Conservation (phyloP, 1,140 invertebrate genomes). For the Drosophila jambulina region DNA sequence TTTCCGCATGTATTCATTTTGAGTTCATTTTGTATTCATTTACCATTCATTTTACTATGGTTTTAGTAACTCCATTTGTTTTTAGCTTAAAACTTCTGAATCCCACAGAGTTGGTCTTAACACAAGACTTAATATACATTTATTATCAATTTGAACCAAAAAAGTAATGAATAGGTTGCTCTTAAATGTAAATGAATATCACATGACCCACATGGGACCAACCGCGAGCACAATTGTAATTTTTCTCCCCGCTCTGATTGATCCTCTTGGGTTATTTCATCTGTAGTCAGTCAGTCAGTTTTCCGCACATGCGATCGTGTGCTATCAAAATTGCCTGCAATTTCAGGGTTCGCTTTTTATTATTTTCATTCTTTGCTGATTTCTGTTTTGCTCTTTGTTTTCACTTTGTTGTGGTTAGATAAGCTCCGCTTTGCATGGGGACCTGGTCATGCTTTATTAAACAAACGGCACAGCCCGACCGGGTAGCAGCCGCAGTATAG, state of each 20-base stretch:
- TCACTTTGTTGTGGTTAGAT: constrained; percentile 34
- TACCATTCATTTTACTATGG: background rate
- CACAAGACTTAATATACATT: background rate
- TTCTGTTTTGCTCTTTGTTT: constrained; percentile 27
- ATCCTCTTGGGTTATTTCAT: constrained; percentile 25
- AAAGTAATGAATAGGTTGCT: background rate
- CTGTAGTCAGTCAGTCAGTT: background rate
- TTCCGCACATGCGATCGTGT: constrained; percentile 34
- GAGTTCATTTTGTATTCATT: background rate
- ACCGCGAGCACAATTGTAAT: background rate
- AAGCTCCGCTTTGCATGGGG: constrained; percentile 48
- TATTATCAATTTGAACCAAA: background rate
- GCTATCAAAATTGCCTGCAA: constrained; percentile 43
- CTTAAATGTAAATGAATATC: constrained; percentile 14
- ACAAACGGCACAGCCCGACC: constrained; percentile 44
- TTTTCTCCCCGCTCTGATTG: constrained; percentile 33
- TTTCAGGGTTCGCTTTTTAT: constrained; percentile 19
- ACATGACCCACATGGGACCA: constrained; percentile 5
- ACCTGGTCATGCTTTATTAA: constrained; percentile 55
- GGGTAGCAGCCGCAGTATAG: constrained; percentile 19
- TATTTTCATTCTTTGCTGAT: constrained; percentile 20
- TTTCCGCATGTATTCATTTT: background rate
- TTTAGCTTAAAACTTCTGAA: background rate
- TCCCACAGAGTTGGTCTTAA: background rate
- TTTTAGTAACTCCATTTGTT: background rate